Evolutionary conservation across 2,113 vertebrate genomes (phyloP), one percentile per base, ranked within the genome.

Genomic region (Ochotona princeps): DNA sequence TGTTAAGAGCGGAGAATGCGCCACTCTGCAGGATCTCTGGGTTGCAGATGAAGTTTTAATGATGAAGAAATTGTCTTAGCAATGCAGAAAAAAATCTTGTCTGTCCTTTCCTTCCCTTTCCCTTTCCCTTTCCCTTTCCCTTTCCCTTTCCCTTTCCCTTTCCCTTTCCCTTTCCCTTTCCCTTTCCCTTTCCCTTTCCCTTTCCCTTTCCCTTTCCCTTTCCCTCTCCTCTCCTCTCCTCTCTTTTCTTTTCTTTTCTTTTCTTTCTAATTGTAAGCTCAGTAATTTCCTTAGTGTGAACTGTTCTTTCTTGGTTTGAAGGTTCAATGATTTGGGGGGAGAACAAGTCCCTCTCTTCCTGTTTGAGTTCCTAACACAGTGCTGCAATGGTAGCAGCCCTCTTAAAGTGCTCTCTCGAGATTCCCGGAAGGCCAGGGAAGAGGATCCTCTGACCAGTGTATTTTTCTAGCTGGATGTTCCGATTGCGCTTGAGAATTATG

Each of bases 271-370:
- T 2, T 44, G 72, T 86, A 89, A 87, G 25, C 25, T 60, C 20
- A 67, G 6, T n/a, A 18, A 44, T 66, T 95, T 91, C 57, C 47
- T 69, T 73, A 38, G 9, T n/a, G 66, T 65, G n/a, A 15, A 11
- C 13, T 17, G 35, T 28, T 60, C 67, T 67, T 75, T 25, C 49
- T 87, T 69, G 20, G 72, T 70, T 83, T 70, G 72, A 81, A 89
- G 57, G 28, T 35, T 91, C 69, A 89, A 76, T 63, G 7, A 65
- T 66, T n/a, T 76, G 44, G 72, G 86, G 21, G 57, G 63, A 89
- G 93, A 73, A 74, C 44, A 75, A 90, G n/a, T 30, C 28, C 51
- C 35, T 95, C 23, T 17, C 49, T 93, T 54, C 73, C 61, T 25
- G n/a, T 9, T 14, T 54, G 83, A 79, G 60, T 85, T n/a, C n/a